phyloP scores from a whole-genome alignment of 1,140 invertebrate species.

The Aphaenogaster rudis region DNA sequence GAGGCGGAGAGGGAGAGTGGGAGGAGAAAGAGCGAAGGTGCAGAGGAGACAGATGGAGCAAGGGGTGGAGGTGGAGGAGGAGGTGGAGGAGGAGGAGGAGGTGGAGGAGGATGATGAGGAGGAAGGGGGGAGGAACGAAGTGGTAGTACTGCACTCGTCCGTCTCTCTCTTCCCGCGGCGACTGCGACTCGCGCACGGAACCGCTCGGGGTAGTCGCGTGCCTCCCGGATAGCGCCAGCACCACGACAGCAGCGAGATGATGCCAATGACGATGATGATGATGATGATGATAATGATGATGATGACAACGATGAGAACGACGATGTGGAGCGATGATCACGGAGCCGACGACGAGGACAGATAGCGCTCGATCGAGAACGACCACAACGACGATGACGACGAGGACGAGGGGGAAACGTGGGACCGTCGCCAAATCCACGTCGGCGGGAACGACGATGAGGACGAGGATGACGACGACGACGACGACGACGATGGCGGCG shows the following conservation, averaged over 20 bases:
- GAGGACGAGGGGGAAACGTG: constrained; percentile 32
- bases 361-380: constrained; percentile 60
- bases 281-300: constrained; percentile 35
- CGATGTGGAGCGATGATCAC: not conserved
- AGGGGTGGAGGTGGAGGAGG: not conserved
- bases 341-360: constrained; percentile 1
- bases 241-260: constrained; percentile 49
- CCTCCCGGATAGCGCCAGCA: constrained; percentile 11
- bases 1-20: not conserved
- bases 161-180: constrained; percentile 59
- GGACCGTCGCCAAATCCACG: constrained; percentile 64
- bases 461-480: constrained; percentile 40
- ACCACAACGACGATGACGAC: constrained; percentile 23
- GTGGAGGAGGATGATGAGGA: not conserved
- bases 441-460: constrained; percentile 48
- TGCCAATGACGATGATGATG: constrained; percentile 13
- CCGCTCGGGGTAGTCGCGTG: constrained; percentile 67
- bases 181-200: constrained; percentile 66
- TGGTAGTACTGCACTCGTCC: constrained; percentile 50
- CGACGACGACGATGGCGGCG: constrained; percentile 35
- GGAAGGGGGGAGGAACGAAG: not conserved
- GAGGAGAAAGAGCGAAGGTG: constrained; percentile 12
- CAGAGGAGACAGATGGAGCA: constrained; percentile 31
- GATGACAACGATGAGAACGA: constrained; percentile 5
- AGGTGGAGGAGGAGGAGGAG: not conserved